Conservation (phyloP, 35 echinoderm and acorn worm genomes). For the Ophiothrix spiculata region DNA sequence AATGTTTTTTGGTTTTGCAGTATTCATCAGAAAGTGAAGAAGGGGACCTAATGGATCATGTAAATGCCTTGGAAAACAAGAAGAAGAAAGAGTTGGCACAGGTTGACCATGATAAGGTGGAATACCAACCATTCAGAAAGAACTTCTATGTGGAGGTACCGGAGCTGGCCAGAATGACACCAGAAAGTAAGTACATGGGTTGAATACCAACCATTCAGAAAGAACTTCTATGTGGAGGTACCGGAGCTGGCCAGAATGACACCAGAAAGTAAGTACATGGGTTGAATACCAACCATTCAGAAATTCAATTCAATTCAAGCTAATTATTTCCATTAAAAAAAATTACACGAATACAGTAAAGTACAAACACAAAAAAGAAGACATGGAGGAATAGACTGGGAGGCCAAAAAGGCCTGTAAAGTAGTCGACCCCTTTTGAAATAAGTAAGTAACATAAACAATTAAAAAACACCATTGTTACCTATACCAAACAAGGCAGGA, state of each 20-base stretch:
- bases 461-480: too few relatives aligned
- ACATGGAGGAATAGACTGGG: too few relatives aligned
- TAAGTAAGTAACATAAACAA: too few relatives aligned
- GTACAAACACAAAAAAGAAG: too few relatives aligned
- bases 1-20: constrained; percentile 12
- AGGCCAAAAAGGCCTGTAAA: too few relatives aligned
- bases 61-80: constrained; percentile 79
- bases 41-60: constrained; percentile 72
- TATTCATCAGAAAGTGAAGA: constrained; percentile 89
- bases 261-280: constrained; percentile 70
- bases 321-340: too few relatives aligned
- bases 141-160: constrained; percentile 97
- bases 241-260: constrained; percentile 90
- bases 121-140: constrained; percentile 68
- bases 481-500: too few relatives aligned
- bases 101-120: constrained; percentile 60
- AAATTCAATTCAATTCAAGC: too few relatives aligned
- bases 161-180: constrained; percentile 80
- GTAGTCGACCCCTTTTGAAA: too few relatives aligned
- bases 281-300: too few relatives aligned
- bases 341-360: too few relatives aligned
- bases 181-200: constrained; percentile 75
- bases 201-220: constrained; percentile 61
- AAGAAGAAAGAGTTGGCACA: constrained; percentile 95
- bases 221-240: constrained; percentile 94